Evolutionary conservation across 2,113 vertebrate genomes (phyloP).

Genomic region (Chinchilla lanigera): DNA sequence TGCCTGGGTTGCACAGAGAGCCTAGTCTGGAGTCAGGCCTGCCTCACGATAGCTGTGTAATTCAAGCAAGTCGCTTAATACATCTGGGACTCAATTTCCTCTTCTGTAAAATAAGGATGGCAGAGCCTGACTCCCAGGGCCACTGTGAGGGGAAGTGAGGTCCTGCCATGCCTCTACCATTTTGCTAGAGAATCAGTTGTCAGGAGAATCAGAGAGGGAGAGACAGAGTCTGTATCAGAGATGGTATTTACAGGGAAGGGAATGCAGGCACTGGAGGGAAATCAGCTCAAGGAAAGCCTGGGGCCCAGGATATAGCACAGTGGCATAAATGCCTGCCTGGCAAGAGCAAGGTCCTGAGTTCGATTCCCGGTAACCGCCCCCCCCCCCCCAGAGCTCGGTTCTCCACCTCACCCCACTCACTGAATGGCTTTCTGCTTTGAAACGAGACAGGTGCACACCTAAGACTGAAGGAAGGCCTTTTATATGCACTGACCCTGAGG

Average conservation of each 20-base stretch:
- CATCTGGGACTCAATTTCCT: background rate
- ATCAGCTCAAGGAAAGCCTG: no score
- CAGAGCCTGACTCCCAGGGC: background rate
- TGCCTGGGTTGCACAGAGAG: background rate
- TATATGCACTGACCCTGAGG: background rate
- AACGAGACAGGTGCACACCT: background rate
- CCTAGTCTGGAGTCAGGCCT: background rate
- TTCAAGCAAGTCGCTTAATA: no score
- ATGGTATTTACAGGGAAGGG: background rate
- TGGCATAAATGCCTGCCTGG: no score
- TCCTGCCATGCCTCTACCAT: accelerated
- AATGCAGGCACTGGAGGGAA: background rate
- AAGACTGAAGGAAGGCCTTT: background rate
- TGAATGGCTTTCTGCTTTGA: background rate
- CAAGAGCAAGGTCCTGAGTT: no score
- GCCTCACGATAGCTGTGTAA: background rate
- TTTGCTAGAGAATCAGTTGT: background rate
- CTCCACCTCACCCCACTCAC: background rate
- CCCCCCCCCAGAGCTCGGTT: background rate
- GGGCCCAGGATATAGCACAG: no score
- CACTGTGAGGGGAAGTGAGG: background rate
- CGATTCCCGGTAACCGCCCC: no score
- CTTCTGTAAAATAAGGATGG: background rate
- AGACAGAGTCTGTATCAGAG: background rate
- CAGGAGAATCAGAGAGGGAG: background rate